Evolutionary conservation across 2,113 vertebrate species (phyloP).

Genomic region (Equus przewalskii): DNA sequence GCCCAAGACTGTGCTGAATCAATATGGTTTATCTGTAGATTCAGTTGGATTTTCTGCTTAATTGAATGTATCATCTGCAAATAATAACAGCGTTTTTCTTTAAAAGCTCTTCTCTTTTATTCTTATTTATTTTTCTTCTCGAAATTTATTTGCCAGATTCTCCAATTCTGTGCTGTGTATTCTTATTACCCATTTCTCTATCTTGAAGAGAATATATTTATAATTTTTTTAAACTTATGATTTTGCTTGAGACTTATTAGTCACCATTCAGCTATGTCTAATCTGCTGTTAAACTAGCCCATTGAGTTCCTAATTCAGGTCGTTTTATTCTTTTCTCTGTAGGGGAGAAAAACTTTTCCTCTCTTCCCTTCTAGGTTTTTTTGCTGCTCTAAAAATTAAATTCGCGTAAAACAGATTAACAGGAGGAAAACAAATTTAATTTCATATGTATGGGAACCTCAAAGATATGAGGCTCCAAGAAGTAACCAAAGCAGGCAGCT

Average conservation of each 20-base stretch:
- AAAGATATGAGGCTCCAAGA: too few species aligned
- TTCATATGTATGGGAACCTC: too few species aligned
- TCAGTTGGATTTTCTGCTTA: conserved; percentile 1
- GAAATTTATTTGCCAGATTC: not conserved
- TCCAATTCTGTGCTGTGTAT: not conserved
- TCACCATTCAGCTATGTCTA: not conserved
- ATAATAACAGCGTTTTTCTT: not conserved
- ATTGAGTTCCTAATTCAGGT: not conserved
- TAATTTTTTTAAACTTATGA: not conserved
- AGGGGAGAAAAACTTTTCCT: too few species aligned
- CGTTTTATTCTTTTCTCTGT: not conserved
- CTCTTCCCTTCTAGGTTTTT: too few species aligned
- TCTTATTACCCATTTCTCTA: not conserved
- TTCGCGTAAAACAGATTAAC: too few species aligned
- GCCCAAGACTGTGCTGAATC: not conserved
- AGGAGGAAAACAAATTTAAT: too few species aligned
- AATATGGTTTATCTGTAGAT: not conserved
- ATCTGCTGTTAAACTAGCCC: not conserved
- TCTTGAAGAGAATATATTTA: not conserved
- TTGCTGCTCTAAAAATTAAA: too few species aligned
- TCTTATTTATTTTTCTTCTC: not conserved
- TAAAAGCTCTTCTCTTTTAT: not conserved
- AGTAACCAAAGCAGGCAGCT: too few species aligned
- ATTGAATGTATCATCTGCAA: conserved; percentile 41
- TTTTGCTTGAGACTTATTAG: not conserved